Evolutionary conservation across 2,888 invertebrate genomes (phyloP).

Genomic region (Euproctis similis): DNA sequence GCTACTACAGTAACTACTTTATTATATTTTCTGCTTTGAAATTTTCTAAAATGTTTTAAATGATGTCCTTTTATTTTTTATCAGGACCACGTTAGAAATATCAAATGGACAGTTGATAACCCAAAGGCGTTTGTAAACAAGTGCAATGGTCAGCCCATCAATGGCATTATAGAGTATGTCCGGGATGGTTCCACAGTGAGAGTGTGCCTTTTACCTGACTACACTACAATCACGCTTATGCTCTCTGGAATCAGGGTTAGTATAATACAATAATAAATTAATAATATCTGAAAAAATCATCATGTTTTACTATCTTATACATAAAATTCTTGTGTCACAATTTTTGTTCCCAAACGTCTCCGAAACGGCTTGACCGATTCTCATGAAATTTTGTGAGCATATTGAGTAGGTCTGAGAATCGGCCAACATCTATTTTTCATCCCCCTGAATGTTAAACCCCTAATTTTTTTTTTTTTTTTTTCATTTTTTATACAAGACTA

Average conservation of each 20-base stretch:
- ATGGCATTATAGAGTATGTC: constrained; percentile 97
- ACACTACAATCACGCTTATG: constrained; percentile 94
- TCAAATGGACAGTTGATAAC: constrained; percentile 93
- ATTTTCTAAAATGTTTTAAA: background rate
- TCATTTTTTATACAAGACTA: too few relatives aligned
- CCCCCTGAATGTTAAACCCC: too few relatives aligned
- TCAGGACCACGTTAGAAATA: constrained; percentile 86
- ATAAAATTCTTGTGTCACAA: too few relatives aligned
- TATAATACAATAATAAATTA: constrained; percentile 12
- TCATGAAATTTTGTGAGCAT: too few relatives aligned
- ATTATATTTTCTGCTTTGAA: background rate
- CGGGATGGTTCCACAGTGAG: constrained; percentile 97
- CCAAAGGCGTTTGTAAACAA: constrained; percentile 83
- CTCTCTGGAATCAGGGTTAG: constrained; percentile 92
- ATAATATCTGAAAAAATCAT: background rate
- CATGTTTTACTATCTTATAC: background rate
- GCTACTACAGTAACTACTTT: too few relatives aligned
- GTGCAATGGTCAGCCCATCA: constrained; percentile 88
- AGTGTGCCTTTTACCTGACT: constrained; percentile 92
- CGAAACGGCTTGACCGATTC: too few relatives aligned
- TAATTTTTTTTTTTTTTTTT: too few relatives aligned
- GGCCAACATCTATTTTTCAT: too few relatives aligned
- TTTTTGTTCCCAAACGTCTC: constrained; percentile 38
- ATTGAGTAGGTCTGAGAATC: too few relatives aligned
- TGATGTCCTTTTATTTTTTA: constrained; percentile 1